A percentile compares a stretch with the other conserved stretches of the same genome.
Evolutionary conservation across 1,140 invertebrate species (phyloP).

Genomic region (Dinoponera quadriceps): DNA sequence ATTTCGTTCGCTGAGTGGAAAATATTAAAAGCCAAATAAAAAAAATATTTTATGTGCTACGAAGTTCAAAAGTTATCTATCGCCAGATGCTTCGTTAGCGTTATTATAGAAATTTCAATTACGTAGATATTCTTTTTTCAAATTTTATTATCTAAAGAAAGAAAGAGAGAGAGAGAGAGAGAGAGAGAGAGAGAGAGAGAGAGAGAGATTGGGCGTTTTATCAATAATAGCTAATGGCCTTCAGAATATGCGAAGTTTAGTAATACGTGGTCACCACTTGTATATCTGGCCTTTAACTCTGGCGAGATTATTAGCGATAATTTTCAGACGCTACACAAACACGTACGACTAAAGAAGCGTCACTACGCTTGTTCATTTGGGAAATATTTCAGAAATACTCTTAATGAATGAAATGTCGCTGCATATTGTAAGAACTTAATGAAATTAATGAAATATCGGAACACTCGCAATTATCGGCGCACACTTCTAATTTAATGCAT

Average conservation of each 20-base stretch:
- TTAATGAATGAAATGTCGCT: no score
- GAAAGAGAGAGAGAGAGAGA: not conserved
- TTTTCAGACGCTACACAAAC: not conserved
- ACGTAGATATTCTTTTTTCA: not conserved
- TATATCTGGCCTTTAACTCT: not conserved
- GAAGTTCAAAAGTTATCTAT: not conserved
- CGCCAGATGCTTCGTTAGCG: not conserved
- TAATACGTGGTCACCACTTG: not conserved
- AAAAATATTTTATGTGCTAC: not conserved
- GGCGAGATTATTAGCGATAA: not conserved
- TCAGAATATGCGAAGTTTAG: not conserved
- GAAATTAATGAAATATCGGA: not conserved
- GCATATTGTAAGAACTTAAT: no score
- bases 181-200: not conserved
- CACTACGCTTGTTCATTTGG: no score
- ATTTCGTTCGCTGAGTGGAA: not conserved
- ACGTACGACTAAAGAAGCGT: no score
- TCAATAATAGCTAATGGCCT: not conserved
- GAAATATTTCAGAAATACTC: no score
- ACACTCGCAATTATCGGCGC: not conserved
- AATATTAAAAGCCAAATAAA: constrained; percentile 15
- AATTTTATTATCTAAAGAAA: not conserved
- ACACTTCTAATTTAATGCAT: not conserved
- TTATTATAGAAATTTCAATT: constrained; percentile 8
- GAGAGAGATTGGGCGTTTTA: not conserved